Base-by-base conservation (phyloP, 2,797 vertebrate species). In the Anguilla pacifica region DNA sequence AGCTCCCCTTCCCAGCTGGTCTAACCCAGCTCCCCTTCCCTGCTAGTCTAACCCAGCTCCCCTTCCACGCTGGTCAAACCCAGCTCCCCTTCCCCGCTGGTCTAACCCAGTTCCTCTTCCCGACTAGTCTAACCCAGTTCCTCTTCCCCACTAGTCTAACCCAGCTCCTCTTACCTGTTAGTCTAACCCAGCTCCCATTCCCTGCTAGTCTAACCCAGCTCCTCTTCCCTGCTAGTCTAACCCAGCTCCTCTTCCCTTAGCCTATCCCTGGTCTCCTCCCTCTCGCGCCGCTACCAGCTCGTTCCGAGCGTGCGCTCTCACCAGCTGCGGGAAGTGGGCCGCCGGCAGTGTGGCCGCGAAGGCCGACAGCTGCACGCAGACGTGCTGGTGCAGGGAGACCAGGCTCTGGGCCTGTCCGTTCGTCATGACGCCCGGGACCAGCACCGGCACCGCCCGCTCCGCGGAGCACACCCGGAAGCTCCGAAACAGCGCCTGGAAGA, bases 301-400 rank as follows among this genome's bases (percentile, higher is more conserved):
- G 70, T 39, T 35, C 5, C 0, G 6, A 6, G 39, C 0, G 10
- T 25, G 51, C 13, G 1, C 22, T n/a, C 97, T 97, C 91, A 99
- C 98, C 97, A 99, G 92, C 51, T 94, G 90, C 17, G 95, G 92
- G 84, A 99, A 97, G 86, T 96, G 92, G 1, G 90, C 91, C 3
- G 96, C 93, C 0, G 96, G 95, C 49, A 97, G 96, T 0, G 94
- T 94, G 88, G 97, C 96, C 85, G 98, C 96, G 84, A 95, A 97
- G 85, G 97, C 93, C 89, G 98, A 99, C 84, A 99, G 91, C 22
- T 97, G 97, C 88, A 98, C 94, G 85, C 97, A 99, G 49, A 97
- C 89, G 2, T 98, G 96, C 72, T 97, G 97, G 90, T 99, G 97
- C 64, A 99, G 94, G 28, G 96, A 96, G 93, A 97, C 92, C n/a